A percentile compares a stretch with the other conserved stretches of the same genome.
Conservation (phyloP, 2,113 vertebrate species). For the Sinocyclocheilus grahami region DNA sequence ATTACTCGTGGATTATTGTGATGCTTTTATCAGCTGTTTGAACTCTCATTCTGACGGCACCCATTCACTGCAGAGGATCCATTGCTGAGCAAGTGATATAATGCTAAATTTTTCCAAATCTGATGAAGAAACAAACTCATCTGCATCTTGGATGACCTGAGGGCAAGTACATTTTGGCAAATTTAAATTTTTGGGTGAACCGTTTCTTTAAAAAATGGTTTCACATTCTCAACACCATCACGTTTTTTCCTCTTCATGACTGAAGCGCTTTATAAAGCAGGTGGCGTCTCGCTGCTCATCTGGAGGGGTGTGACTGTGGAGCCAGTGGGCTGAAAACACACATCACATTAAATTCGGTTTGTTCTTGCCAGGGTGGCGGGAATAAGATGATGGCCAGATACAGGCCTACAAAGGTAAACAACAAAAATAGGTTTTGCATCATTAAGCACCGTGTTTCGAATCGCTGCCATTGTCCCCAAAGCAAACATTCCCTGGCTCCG, state of each 20-base stretch:
- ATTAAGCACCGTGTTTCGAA: conserved; percentile 26
- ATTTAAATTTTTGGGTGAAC: not conserved
- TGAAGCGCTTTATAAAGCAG: not conserved
- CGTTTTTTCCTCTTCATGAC: not conserved
- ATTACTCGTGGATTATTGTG: not conserved
- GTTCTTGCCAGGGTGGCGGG: not conserved
- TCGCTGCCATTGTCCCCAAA: conserved; percentile 28
- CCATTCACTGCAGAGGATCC: not conserved
- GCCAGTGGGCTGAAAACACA: not conserved
- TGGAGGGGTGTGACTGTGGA: not conserved
- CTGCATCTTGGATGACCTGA: not conserved
- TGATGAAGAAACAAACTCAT: not conserved
- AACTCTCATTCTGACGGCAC: not conserved
- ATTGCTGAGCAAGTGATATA: not conserved
- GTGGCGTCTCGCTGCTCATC: not conserved
- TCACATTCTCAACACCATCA: not conserved
- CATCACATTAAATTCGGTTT: not conserved
- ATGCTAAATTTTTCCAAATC: no score
- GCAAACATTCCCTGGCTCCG: conserved; percentile 41
- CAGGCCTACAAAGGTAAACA: conserved; percentile 37
- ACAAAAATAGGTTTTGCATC: conserved; percentile 26
- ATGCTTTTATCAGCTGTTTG: not conserved
- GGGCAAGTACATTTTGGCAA: not conserved
- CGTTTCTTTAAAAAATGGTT: not conserved
- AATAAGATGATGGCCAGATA: not conserved